These are phyloP conservation scores for Neosilurus mollespiculum DNA, from an alignment of 2,797 vertebrate genomes.

Conservation along the genomic window DNA sequence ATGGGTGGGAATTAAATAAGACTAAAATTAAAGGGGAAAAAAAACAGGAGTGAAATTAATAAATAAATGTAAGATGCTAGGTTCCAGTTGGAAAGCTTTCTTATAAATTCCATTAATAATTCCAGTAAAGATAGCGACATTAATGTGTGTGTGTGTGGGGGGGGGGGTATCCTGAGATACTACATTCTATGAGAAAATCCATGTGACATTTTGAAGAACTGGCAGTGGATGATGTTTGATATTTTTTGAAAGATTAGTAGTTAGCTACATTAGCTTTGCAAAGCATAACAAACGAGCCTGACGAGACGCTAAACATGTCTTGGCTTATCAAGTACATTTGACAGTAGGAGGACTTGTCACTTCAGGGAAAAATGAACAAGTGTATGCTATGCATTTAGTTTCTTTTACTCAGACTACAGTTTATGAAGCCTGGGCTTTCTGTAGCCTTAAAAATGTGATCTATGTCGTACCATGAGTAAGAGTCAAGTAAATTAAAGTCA, in stretches of 20 bases:
- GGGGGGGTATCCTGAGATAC: no score
- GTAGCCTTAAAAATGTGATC: background rate
- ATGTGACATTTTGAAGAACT: background rate
- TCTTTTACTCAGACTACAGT: background rate
- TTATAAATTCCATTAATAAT: background rate
- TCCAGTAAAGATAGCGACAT: no score
- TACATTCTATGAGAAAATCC: background rate
- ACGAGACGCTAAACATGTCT: background rate
- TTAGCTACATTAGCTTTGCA: background rate
- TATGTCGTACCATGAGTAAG: background rate
- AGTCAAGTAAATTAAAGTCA: slow-evolving; percentile 20
- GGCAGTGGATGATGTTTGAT: background rate
- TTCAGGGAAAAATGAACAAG: background rate
- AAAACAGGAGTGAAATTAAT: no score
- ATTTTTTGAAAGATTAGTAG: background rate
- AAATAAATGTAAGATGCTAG: no score
- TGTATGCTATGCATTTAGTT: background rate
- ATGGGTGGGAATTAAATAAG: no score
- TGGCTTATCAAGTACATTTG: background rate
- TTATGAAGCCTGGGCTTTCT: background rate
- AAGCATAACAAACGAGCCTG: background rate
- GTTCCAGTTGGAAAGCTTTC: background rate
- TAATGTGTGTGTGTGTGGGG: no score
- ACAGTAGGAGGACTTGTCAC: background rate
- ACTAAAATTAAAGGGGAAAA: no score